These are phyloP conservation scores for Pontoporia blainvillei DNA, from an alignment of 2,113 vertebrate species.

Conservation along the genomic window DNA sequence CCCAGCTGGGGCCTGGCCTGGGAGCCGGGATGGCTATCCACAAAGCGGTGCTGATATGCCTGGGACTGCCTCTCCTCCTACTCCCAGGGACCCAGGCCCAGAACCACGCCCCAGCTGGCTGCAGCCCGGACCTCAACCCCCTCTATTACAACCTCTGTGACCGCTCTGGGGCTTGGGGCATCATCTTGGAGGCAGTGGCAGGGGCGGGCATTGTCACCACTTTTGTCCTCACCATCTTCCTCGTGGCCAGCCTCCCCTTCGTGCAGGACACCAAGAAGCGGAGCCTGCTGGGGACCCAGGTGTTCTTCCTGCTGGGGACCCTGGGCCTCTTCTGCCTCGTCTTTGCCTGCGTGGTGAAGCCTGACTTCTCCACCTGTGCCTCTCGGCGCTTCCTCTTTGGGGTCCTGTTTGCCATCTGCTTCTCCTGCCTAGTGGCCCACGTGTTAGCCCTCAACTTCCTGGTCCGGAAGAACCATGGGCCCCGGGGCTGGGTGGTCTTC, in stretches of 20 bases:
- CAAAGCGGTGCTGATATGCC: neutral
- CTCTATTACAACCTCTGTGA: slow-evolving; percentile 95
- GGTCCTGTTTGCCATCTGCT: slow-evolving; percentile 91
- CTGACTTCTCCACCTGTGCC: slow-evolving; percentile 89
- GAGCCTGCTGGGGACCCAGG: slow-evolving; percentile 85
- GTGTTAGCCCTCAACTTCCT: slow-evolving; percentile 87
- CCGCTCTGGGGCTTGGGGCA: slow-evolving; percentile 87
- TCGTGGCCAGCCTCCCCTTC: slow-evolving; percentile 93
- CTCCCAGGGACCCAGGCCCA: slow-evolving; percentile 50
- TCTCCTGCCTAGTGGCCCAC: slow-evolving; percentile 90
- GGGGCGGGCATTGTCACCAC: slow-evolving; percentile 83
- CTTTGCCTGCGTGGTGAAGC: slow-evolving; percentile 91
- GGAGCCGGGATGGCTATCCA: slow-evolving; percentile 72
- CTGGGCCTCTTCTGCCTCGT: slow-evolving; percentile 92
- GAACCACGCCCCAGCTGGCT: slow-evolving; percentile 80
- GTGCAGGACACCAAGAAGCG: slow-evolving; percentile 81
- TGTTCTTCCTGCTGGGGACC: slow-evolving; percentile 86
- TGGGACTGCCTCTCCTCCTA: slow-evolving; percentile 61
- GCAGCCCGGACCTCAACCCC: slow-evolving; percentile 82
- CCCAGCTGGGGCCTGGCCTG: slow-evolving; percentile 32
- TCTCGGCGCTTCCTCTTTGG: slow-evolving; percentile 95
- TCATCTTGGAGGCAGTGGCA: slow-evolving; percentile 90
- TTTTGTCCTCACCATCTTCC: slow-evolving; percentile 87
- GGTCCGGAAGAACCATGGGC: slow-evolving; percentile 77
- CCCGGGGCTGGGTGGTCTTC: slow-evolving; percentile 83